Percentiles rank a stretch among this genome's conserved stretches.
phyloP scores from a whole-genome alignment of 2,797 vertebrate species.

The Hyperoplus immaculatus region DNA sequence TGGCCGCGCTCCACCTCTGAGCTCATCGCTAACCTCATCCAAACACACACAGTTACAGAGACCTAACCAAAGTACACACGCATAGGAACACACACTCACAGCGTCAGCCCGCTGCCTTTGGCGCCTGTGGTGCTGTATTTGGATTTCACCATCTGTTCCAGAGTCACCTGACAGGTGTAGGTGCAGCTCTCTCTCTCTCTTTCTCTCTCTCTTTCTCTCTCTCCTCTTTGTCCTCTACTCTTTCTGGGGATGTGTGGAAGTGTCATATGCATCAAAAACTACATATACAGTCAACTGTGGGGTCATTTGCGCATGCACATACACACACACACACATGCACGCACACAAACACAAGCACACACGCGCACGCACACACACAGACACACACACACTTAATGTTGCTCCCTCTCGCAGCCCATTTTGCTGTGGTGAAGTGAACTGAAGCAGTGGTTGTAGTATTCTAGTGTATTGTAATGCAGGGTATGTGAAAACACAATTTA shows the following conservation, averaged over 20 bases:
- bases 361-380: neutral
- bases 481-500: conserved; percentile 48
- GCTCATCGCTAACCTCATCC: conserved; percentile 60
- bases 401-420: conserved; percentile 18
- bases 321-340: neutral
- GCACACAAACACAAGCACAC: neutral
- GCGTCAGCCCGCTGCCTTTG: conserved; percentile 49
- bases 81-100: conserved; percentile 41
- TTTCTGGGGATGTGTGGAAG: conserved; percentile 4
- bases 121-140: conserved; percentile 70
- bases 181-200: conserved; percentile 40
- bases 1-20: conserved; percentile 71
- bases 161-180: conserved; percentile 82
- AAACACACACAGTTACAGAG: conserved; percentile 27
- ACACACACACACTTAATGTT: neutral
- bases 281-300: conserved; percentile 16
- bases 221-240: conserved; percentile 61
- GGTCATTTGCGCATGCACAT: conserved; percentile 1
- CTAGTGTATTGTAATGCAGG: conserved; percentile 17
- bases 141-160: conserved; percentile 76
- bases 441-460: conserved; percentile 30
- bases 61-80: conserved; percentile 30
- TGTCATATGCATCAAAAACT: conserved; percentile 38
- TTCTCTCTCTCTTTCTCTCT: conserved; percentile 20
- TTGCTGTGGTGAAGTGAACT: conserved; percentile 37